Evolutionary conservation across 2,888 invertebrate genomes (phyloP).

Genomic region (Habrosyne pyritoides): DNA sequence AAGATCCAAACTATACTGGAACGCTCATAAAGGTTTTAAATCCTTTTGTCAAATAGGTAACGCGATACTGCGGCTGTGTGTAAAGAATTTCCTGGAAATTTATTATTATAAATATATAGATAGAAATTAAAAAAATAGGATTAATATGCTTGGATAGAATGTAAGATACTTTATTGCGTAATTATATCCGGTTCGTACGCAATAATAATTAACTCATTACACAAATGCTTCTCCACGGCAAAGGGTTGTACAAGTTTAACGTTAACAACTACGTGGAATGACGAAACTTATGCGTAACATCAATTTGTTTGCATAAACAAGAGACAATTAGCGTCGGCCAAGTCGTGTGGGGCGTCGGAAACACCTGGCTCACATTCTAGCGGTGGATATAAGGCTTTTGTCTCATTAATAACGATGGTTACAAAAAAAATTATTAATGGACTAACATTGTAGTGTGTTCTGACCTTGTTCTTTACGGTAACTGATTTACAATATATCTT

Average conservation of each 20-base stretch:
- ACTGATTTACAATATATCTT: too few relatives aligned
- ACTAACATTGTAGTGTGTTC: too few relatives aligned
- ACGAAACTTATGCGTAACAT: conserved; percentile 60
- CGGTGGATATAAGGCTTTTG: neutral
- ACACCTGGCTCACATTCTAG: conserved; percentile 60
- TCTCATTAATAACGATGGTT: neutral
- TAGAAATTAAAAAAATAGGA: too few relatives aligned
- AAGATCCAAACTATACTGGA: too few relatives aligned
- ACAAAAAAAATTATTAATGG: too few relatives aligned
- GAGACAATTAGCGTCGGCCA: conserved; percentile 64
- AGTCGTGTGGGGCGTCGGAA: conserved; percentile 47
- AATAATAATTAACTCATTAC: conserved; percentile 7
- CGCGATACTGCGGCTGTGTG: too few relatives aligned
- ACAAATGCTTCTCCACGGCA: conserved; percentile 17
- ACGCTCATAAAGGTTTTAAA: too few relatives aligned
- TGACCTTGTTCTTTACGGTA: too few relatives aligned
- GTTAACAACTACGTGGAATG: conserved; percentile 43
- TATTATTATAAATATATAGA: too few relatives aligned
- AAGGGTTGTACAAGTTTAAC: conserved; percentile 33
- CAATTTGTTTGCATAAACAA: conserved; percentile 76
- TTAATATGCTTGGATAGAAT: too few relatives aligned
- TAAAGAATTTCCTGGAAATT: too few relatives aligned
- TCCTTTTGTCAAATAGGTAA: too few relatives aligned
- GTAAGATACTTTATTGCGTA: neutral
- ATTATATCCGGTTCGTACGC: neutral